A percentile compares a stretch with the other conserved stretches of the same genome.
Evolutionary conservation across 2,113 vertebrate species (phyloP).

Genomic region (Calypte anna): DNA sequence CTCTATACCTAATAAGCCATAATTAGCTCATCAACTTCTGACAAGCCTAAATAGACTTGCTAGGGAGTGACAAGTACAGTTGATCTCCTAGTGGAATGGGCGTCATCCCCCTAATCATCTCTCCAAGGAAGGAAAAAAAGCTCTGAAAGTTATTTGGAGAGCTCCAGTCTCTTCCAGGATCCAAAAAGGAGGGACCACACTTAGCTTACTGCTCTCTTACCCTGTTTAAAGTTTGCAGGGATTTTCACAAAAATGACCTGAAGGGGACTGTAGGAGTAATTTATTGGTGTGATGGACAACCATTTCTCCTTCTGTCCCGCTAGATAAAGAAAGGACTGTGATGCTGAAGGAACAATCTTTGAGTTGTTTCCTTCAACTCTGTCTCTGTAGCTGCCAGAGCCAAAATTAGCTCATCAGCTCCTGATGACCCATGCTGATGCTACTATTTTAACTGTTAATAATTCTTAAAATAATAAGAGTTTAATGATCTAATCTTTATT

Average conservation of each 20-base stretch:
- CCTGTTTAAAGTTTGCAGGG: neutral
- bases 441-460: constrained; percentile 15
- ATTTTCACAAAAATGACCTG: neutral
- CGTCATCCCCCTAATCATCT: neutral
- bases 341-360: neutral
- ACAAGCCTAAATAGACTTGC: constrained; percentile 29
- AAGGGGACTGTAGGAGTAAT: neutral
- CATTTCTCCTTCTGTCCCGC: neutral
- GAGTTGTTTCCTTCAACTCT: neutral
- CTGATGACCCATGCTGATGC: neutral
- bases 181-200: neutral
- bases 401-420: constrained; percentile 34
- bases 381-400: neutral
- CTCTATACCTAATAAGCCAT: neutral
- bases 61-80: constrained; percentile 24
- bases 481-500: constrained; percentile 8
- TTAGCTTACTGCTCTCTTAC: neutral
- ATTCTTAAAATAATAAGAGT: constrained; percentile 29
- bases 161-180: neutral
- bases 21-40: constrained; percentile 43
- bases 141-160: neutral
- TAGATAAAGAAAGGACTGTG: neutral
- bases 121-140: neutral
- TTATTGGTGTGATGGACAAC: neutral
- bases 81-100: neutral